Evolutionary conservation across 2,113 vertebrate genomes (phyloP), one percentile per base, ranked within the genome.

Genomic region (Macroglossus sobrinus): DNA sequence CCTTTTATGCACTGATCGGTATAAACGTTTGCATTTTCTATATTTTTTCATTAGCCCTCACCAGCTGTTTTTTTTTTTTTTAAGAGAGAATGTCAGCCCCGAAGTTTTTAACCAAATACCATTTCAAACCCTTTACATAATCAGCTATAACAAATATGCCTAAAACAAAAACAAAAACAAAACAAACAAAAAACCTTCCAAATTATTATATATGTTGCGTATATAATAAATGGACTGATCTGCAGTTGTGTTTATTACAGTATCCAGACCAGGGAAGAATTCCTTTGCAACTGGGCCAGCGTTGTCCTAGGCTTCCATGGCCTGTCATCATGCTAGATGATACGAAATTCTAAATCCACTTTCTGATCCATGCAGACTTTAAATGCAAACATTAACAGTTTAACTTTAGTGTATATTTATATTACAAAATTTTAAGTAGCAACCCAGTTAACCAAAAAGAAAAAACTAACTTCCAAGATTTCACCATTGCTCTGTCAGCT

Each of bases 241-340:
- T 81, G 21, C 93, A 95, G 45, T 45, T 96, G 75, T 45, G 88
- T 94, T 97, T 97, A 92, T 91, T 84, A 96, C 7, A 74, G 40
- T 35, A 96, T 89, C 91, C 84, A 98, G 97, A 71, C 59, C 66
- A 35, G 69, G 10, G 81, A 97, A 72, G 35, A 98, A 97, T 94
- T 97, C 68, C 78, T 98, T 97, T 98, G 94, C 96, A 97, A 95
- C 90, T 1, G 24, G 9, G 92, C 93, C 95, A 95, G 35, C 88
- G 30, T 8, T 96, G 84, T 86, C 91, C 75, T 10, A 21, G 28
- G 9, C 22, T 96, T 84, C 94, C 90, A 15, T 9, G 38, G 92
- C 74, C 89, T 97, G 71, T 84, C 72, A 79, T 85, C 93, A 53
- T 92, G 76, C 47, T 92, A n/a, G 63, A 97, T 28, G 38, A 1